These are phyloP conservation scores for Acanthopleura granulata DNA, from an alignment of 2,888 invertebrate species.

Conservation along the genomic window DNA sequence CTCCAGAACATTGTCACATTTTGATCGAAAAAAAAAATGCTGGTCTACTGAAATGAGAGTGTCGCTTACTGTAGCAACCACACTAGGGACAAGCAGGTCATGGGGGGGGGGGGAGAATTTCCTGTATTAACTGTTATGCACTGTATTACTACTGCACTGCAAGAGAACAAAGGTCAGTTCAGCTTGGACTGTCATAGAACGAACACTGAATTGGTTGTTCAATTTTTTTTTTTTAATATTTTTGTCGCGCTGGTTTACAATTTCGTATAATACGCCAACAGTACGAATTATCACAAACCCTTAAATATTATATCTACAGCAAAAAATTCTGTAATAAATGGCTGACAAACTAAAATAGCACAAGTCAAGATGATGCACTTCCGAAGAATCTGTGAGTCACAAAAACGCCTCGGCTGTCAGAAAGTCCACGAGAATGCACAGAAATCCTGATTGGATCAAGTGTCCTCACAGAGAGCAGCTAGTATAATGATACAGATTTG, in stretches of 20 bases:
- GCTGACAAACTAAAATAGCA: slow-evolving; percentile 4
- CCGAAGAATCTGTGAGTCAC: too few relatives aligned
- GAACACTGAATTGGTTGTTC: too few relatives aligned
- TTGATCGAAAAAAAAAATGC: too few relatives aligned
- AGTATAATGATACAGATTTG: neutral
- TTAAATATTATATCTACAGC: slow-evolving; percentile 18
- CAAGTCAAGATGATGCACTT: neutral
- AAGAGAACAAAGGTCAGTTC: too few relatives aligned
- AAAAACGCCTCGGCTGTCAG: neutral
- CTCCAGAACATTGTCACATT: too few relatives aligned
- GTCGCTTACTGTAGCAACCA: too few relatives aligned
- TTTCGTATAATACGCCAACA: neutral
- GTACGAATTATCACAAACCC: neutral
- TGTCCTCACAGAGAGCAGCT: neutral
- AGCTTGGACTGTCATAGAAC: too few relatives aligned
- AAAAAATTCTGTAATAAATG: neutral
- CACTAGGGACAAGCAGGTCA: too few relatives aligned
- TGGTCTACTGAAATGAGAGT: too few relatives aligned
- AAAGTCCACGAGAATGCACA: neutral
- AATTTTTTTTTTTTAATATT: neutral
- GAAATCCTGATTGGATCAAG: neutral
- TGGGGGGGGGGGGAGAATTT: too few relatives aligned
- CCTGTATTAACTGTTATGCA: too few relatives aligned
- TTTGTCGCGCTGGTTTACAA: neutral
- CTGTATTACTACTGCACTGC: too few relatives aligned